A percentile compares a stretch with the other conserved stretches of the same genome.
Conservation (phyloP, 2,888 invertebrate species). For the Rhagophthalmus giganteus region DNA sequence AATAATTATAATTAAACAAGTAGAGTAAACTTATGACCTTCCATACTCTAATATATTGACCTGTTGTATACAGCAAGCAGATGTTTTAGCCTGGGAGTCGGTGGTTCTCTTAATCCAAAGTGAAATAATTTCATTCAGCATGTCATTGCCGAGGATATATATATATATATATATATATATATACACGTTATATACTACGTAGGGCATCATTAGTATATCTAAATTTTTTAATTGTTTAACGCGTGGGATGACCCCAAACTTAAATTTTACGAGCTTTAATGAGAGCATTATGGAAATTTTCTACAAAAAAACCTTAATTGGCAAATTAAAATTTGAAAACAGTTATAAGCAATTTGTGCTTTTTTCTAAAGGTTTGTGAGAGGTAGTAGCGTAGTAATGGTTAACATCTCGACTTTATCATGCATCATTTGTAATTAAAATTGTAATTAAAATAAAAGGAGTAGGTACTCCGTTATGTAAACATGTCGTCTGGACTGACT, state of each 20-base stretch:
- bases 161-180: conserved; percentile 11
- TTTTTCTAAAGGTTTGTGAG: background rate
- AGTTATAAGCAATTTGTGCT: background rate
- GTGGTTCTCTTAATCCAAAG: conserved; percentile 10
- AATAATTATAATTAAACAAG: conserved; percentile 22
- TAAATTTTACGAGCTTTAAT: conserved; percentile 18
- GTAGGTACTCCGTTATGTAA: conserved; percentile 24
- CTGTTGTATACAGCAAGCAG: conserved; percentile 15
- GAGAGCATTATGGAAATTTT: conserved; percentile 14
- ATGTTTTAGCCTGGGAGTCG: conserved; percentile 12
- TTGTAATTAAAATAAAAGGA: conserved; percentile 29
- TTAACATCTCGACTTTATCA: conserved; percentile 17
- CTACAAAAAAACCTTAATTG: conserved; percentile 7
- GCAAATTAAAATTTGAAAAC: conserved; percentile 2
- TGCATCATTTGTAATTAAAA: conserved; percentile 26
- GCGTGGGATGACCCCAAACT: conserved; percentile 19
- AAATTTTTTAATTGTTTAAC: conserved; percentile 23
- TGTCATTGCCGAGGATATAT: conserved; percentile 11
- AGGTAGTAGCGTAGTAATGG: background rate
- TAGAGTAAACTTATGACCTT: conserved; percentile 26
- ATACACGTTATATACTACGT: no score
- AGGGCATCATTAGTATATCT: conserved; percentile 7
- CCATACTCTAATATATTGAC: conserved; percentile 24
- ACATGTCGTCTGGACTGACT: conserved; percentile 8
- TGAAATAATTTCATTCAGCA: conserved; percentile 20